A percentile compares a stretch with the other conserved stretches of the same genome.
Conservation (phyloP, 1,140 invertebrate genomes). For the Drosophila kanapiae region DNA sequence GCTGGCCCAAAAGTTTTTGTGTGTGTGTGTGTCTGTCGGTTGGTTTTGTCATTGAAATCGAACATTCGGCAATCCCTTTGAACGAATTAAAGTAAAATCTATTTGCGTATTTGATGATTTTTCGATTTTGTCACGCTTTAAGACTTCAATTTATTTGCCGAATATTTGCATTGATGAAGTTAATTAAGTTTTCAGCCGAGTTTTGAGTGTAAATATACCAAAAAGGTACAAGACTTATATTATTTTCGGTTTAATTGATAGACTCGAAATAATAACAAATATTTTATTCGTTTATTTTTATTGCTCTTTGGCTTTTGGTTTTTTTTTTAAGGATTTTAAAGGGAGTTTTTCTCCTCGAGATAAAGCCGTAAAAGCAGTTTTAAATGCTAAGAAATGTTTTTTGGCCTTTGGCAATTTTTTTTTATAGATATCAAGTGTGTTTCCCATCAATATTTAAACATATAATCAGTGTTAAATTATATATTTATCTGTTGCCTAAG, state of each 20-base stretch:
- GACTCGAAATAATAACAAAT: not conserved
- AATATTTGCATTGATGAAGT: not conserved
- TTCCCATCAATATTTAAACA: too few relatives aligned
- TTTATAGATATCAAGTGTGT: too few relatives aligned
- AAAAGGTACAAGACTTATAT: not conserved
- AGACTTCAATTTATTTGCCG: not conserved
- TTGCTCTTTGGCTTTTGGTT: too few relatives aligned
- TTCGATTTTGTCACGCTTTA: not conserved
- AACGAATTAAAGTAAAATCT: not conserved
- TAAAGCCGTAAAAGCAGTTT: not conserved
- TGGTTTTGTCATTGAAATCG: conserved; percentile 1
- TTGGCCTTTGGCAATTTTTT: too few relatives aligned
- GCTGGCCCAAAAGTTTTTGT: conserved; percentile 20
- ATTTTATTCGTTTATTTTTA: not conserved
- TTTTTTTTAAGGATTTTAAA: not conserved
- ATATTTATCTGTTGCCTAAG: too few relatives aligned
- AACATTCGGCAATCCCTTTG: conserved; percentile 8
- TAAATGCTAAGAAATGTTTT: too few relatives aligned
- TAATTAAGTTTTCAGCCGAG: not conserved
- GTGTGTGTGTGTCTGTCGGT: not conserved
- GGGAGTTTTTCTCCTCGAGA: not conserved
- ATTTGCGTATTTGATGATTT: not conserved
- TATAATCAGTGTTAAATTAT: too few relatives aligned
- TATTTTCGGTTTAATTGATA: not conserved
- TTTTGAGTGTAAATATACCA: not conserved